Conservation (phyloP, 1,140 invertebrate species). For the Caerostris extrusa region DNA sequence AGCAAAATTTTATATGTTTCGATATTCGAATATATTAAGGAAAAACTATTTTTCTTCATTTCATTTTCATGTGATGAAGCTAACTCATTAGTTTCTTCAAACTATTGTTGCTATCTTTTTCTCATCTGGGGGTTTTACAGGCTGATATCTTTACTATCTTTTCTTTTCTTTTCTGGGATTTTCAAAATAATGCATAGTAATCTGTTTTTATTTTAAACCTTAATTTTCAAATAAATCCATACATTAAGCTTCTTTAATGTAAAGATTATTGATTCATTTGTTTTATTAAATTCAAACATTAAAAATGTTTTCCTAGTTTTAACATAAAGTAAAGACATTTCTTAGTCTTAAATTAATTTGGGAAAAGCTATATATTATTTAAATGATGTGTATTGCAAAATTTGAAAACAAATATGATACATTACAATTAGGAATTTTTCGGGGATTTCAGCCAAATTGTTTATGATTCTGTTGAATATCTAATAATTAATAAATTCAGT, state of each 20-base stretch:
- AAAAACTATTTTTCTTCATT: not conserved
- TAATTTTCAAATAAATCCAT: not conserved
- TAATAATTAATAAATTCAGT: too few relatives aligned
- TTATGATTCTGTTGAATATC: too few relatives aligned
- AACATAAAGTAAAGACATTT: too few relatives aligned
- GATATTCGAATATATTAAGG: not conserved
- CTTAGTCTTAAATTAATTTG: too few relatives aligned
- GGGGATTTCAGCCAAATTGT: too few relatives aligned
- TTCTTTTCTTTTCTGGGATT: too few relatives aligned
- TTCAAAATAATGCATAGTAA: too few relatives aligned
- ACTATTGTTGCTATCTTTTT: not conserved
- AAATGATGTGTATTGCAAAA: too few relatives aligned
- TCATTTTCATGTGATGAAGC: not conserved
- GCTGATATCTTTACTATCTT: not conserved
- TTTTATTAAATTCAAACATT: not conserved
- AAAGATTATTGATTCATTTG: not conserved
- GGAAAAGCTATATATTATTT: too few relatives aligned
- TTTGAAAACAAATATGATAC: too few relatives aligned
- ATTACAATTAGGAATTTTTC: too few relatives aligned
- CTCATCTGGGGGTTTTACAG: not conserved
- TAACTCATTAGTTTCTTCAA: not conserved
- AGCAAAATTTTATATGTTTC: not conserved
- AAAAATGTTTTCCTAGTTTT: too few relatives aligned
- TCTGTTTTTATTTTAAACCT: not conserved
- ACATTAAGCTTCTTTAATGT: not conserved